Conservation (phyloP, 2,113 vertebrate species). For the Channa maculata region DNA sequence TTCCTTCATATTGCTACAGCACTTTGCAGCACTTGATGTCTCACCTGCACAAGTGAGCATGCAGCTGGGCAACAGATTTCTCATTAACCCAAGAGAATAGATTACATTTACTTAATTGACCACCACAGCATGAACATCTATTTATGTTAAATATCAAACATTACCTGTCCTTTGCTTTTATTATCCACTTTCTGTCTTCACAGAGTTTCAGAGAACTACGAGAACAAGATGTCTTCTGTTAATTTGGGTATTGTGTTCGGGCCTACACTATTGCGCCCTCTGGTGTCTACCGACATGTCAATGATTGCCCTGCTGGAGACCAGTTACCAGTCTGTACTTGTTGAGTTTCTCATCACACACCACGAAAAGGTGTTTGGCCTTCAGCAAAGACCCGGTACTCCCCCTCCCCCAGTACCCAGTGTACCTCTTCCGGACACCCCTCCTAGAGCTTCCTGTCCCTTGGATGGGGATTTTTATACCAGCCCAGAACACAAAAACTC, state of each 20-base stretch:
- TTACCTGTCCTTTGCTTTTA: background rate
- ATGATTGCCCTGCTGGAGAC: constrained; percentile 88
- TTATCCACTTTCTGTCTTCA: constrained; percentile 16
- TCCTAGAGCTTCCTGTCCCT: constrained; percentile 49
- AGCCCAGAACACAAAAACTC: constrained; percentile 44
- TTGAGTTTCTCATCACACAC: constrained; percentile 91
- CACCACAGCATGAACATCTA: background rate
- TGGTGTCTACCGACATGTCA: constrained; percentile 77
- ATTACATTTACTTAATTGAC: background rate
- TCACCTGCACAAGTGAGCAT: constrained; percentile 88
- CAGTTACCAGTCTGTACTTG: constrained; percentile 87
- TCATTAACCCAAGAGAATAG: background rate
- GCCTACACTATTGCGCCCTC: constrained; percentile 89
- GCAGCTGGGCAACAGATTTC: background rate
- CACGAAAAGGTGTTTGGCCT: constrained; percentile 86
- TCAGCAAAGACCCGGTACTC: constrained; percentile 60
- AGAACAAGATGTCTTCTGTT: constrained; percentile 94
- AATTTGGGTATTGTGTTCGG: constrained; percentile 96
- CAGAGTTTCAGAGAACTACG: constrained; percentile 88
- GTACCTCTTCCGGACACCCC: constrained; percentile 65
- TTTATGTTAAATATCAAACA: background rate
- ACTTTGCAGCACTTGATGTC: constrained; percentile 87
- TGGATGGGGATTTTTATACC: constrained; percentile 32
- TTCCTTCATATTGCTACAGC: constrained; percentile 88
- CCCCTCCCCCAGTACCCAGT: constrained; percentile 62